phyloP scores from a whole-genome alignment of 2,113 vertebrate genomes.

The Rutilus rutilus region DNA sequence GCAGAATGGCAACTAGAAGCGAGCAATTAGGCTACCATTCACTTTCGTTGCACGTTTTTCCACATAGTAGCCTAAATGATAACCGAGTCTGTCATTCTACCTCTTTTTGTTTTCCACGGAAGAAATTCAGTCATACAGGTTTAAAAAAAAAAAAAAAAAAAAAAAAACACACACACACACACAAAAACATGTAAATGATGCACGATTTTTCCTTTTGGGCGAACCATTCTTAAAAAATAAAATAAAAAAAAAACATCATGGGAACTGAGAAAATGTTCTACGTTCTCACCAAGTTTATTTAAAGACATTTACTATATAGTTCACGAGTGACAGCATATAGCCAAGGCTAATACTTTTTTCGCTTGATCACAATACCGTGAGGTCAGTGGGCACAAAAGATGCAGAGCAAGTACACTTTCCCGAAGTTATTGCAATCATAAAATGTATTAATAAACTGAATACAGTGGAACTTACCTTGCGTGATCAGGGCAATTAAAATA shows the following conservation, averaged over 20 bases:
- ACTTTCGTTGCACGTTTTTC: neutral
- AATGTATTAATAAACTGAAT: neutral
- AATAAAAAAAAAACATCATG: neutral
- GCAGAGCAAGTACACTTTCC: neutral
- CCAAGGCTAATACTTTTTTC: neutral
- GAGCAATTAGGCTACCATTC: neutral
- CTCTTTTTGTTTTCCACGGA: neutral
- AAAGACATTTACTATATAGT: neutral
- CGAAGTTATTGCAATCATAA: neutral
- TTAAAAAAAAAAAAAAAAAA: neutral
- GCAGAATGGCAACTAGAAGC: neutral
- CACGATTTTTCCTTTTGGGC: neutral
- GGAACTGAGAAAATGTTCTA: neutral
- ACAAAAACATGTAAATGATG: neutral
- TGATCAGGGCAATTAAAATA: conserved; percentile 63
- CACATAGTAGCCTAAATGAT: neutral
- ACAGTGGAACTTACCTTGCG: conserved; percentile 66
- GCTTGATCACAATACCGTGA: neutral
- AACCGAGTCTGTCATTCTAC: neutral
- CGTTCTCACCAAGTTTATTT: too few species aligned
- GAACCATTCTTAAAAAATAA: neutral
- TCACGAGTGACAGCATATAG: neutral
- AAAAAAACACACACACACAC: too few species aligned
- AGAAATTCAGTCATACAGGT: neutral
- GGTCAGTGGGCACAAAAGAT: neutral